Base-by-base conservation (phyloP, 2,797 vertebrate genomes). In the Sarcoramphus papa region DNA sequence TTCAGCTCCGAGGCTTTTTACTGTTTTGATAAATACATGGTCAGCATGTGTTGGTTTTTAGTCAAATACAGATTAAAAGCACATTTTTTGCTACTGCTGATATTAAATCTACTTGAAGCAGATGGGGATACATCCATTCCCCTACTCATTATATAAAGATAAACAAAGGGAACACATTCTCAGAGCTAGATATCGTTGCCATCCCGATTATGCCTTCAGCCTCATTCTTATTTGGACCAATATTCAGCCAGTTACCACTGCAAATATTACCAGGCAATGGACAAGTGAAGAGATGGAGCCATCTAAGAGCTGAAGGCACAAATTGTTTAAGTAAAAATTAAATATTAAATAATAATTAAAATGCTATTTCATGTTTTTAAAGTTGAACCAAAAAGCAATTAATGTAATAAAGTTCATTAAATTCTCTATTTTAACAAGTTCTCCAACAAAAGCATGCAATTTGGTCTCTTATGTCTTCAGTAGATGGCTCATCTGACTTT, bases 311-410 rank as follows among this genome's bases (percentile, higher is more conserved):
- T 60, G 27, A 84, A 87, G 28, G 27, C 15, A 60, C 13, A 65
- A 12, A 37, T 4, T 54, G 10, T 67, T 88, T 14, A 59, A 68
- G 30, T 51, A 30, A 25, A 86, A 96, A 90, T 72, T 83, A 90
- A 90, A 67, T 74, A 77, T 83, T 79, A 78, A 81, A 57, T 33
- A 78, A 94, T 68, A 78, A 95, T 69, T 83, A 84, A 95, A 90
- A 83, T 41, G 9, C 4, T 77, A 74, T 25, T 79, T 90, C 63
- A 63, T 33, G 22, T 13, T 74, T 93, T 75, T 23, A 28, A 70
- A 88, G 31, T 48, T 80, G n/a, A 93, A 53, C 6, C 12, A 75
- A 88, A 90, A 33, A 53, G 14, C 48, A 82, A 57, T 57, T 69
- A 70, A 54, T 40, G 12, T 23, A 76, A 82, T 77, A 37, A 85